A percentile compares a stretch with the other conserved stretches of the same genome.
Evolutionary conservation across 2,113 vertebrate genomes (phyloP).

Genomic region (Eudyptes chrysolophus): DNA sequence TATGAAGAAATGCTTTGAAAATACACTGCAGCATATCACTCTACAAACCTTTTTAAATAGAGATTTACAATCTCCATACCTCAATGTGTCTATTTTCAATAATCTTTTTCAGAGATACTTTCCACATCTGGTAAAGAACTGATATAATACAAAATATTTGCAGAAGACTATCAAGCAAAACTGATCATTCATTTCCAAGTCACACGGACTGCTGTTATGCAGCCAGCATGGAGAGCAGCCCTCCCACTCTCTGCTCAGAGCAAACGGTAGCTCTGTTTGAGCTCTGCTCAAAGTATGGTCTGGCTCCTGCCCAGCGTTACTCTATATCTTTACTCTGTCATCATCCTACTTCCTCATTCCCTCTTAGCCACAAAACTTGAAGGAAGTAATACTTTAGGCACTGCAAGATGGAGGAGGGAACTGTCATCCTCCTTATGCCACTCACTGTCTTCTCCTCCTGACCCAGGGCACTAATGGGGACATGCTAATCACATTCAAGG

Average conservation of each 20-base stretch:
- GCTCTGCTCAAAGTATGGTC: background rate
- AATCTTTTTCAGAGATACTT: background rate
- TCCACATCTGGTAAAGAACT: background rate
- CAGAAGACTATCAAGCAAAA: background rate
- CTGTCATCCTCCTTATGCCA: background rate
- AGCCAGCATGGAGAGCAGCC: background rate
- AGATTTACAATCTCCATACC: background rate
- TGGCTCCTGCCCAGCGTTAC: background rate
- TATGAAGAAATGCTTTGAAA: background rate
- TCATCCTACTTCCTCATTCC: background rate
- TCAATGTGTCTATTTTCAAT: background rate
- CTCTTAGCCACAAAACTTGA: background rate
- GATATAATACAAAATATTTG: background rate
- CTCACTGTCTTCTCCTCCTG: background rate
- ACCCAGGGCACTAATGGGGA: background rate
- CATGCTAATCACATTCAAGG: background rate
- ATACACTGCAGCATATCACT: background rate
- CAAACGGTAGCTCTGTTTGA: background rate
- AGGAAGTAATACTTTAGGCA: background rate
- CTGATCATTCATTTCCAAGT: background rate
- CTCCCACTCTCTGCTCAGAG: background rate
- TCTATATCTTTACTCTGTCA: background rate
- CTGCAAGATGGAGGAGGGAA: background rate
- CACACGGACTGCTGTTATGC: fast-evolving
- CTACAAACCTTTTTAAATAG: background rate